These are phyloP conservation scores for Microcebus tavaratra DNA, from an alignment of 2,113 vertebrate genomes.

Conservation along the genomic window DNA sequence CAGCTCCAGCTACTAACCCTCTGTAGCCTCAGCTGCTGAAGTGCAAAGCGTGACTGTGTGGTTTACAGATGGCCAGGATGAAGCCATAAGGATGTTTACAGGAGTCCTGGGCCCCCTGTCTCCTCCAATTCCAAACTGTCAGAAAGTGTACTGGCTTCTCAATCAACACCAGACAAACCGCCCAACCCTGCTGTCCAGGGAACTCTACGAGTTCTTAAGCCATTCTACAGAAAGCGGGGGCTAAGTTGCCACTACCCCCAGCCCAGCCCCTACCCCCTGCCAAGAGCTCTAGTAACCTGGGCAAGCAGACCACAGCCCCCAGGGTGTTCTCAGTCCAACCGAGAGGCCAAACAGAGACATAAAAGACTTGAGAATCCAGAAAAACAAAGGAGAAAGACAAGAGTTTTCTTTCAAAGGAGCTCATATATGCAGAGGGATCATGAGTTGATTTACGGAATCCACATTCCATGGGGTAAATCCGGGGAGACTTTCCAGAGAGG, in stretches of 20 bases:
- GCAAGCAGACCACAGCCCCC: background rate
- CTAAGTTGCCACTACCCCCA: background rate
- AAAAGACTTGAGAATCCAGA: slow-evolving; percentile 26
- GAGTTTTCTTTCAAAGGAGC: slow-evolving; percentile 21
- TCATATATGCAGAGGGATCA: background rate
- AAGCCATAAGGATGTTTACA: background rate
- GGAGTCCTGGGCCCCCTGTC: background rate
- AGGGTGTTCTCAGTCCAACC: background rate
- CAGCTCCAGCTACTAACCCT: background rate
- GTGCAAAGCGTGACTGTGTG: background rate
- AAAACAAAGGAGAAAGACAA: background rate
- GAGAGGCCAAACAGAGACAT: slow-evolving; percentile 29
- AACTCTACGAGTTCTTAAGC: background rate
- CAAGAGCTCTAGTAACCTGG: background rate
- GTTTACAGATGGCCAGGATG: background rate
- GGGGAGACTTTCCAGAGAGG: background rate
- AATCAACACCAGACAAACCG: background rate
- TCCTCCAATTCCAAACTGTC: background rate
- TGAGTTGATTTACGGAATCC: background rate
- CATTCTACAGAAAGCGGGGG: background rate
- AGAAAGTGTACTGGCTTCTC: background rate
- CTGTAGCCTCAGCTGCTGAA: background rate
- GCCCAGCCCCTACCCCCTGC: background rate
- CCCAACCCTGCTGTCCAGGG: background rate
- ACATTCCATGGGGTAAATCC: background rate